Evolutionary conservation across 2,797 vertebrate genomes (phyloP).

Genomic region (Rhabdophis nuchalis): DNA sequence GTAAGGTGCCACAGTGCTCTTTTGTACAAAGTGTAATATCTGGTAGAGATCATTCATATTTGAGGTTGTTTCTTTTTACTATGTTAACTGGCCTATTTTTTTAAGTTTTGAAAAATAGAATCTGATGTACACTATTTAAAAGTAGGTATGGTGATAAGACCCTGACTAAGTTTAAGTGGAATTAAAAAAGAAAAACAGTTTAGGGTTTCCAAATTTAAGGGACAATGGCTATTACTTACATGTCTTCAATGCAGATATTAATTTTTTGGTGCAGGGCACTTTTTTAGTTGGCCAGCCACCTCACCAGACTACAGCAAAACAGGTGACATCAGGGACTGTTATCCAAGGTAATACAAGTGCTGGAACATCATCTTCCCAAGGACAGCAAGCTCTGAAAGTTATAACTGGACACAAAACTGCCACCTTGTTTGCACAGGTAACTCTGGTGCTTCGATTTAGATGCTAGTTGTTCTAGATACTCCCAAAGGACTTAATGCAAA

Average conservation of each 20-base stretch:
- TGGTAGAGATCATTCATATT: not conserved
- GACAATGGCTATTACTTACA: too few species aligned
- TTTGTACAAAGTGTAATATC: not conserved
- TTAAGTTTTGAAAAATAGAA: not conserved
- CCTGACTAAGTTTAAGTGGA: not conserved
- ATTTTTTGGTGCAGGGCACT: conserved; percentile 79
- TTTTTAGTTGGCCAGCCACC: conserved; percentile 96
- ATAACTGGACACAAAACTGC: conserved; percentile 94
- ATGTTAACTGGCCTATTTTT: not conserved
- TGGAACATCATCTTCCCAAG: conserved; percentile 76
- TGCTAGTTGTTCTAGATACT: not conserved
- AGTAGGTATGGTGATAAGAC: not conserved
- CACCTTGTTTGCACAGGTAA: conserved; percentile 92
- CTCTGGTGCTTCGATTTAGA: not conserved
- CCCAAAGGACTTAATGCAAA: not conserved
- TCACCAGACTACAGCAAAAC: conserved; percentile 85
- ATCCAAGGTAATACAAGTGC: conserved; percentile 74
- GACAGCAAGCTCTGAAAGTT: conserved; percentile 87
- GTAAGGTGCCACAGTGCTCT: not conserved
- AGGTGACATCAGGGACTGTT: conserved; percentile 74
- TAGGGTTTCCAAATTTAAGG: not conserved
- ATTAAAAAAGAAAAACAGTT: not conserved
- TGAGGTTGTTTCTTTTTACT: not conserved
- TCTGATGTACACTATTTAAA: not conserved
- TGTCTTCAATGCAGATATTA: not conserved